Conservation (phyloP, 2,113 vertebrate genomes). For the Gila orcuttii region DNA sequence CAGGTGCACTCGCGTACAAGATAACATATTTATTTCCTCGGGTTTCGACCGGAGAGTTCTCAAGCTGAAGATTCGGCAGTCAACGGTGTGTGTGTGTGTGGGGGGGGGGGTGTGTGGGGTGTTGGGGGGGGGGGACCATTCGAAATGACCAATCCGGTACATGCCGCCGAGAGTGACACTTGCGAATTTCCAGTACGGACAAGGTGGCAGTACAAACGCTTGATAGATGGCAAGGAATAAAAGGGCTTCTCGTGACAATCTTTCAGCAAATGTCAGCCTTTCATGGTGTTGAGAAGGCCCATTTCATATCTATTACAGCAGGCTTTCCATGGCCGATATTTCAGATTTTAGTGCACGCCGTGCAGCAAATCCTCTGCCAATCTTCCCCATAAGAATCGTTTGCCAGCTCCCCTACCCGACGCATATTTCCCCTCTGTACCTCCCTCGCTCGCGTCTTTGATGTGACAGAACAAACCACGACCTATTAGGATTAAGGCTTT, state of each 20-base stretch:
- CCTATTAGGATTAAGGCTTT: slow-evolving; percentile 88
- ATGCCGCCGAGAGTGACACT: slow-evolving; percentile 79
- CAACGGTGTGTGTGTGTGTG: slow-evolving; percentile 27
- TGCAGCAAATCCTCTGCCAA: slow-evolving; percentile 84
- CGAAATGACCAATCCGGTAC: slow-evolving; percentile 74
- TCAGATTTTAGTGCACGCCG: slow-evolving; percentile 80
- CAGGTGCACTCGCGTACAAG: neutral
- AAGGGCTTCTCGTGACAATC: slow-evolving; percentile 81
- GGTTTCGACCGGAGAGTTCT: slow-evolving; percentile 67
- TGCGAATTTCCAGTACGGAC: slow-evolving; percentile 78
- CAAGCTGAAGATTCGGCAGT: slow-evolving; percentile 67
- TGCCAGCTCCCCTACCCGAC: slow-evolving; percentile 70
- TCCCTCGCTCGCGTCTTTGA: slow-evolving; percentile 77
- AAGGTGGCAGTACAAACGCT: slow-evolving; percentile 78
- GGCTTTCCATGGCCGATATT: slow-evolving; percentile 82
- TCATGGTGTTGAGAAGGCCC: slow-evolving; percentile 82
- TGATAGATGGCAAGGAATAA: slow-evolving; percentile 79
- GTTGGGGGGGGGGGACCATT: slow-evolving; percentile 44
- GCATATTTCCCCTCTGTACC: slow-evolving; percentile 77
- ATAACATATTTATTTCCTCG: slow-evolving; percentile 29
- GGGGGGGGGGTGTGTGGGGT: too few species aligned
- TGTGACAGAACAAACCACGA: slow-evolving; percentile 86
- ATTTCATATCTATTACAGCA: slow-evolving; percentile 87
- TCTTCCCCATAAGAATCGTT: slow-evolving; percentile 83
- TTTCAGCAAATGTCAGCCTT: slow-evolving; percentile 84